Base-by-base conservation (phyloP, 2,888 invertebrate species). In the Spialia ferax region DNA sequence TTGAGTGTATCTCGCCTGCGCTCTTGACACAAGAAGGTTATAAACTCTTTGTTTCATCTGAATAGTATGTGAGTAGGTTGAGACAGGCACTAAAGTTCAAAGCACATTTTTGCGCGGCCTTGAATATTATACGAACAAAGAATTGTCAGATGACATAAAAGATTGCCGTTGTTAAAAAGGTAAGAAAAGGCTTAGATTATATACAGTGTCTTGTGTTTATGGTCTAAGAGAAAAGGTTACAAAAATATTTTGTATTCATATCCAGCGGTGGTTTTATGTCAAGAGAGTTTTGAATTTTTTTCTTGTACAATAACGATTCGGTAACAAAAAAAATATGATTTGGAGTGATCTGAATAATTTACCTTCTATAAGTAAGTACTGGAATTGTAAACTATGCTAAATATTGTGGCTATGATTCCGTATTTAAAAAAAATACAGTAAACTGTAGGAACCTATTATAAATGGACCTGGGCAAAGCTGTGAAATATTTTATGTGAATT, bases 11-110 rank as follows among this genome's bases (percentile, higher is more conserved):
- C 66, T 54, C 54, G 54, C 66, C 52, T 60, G 20, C 66, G 32
- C 60, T 66, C 66, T 66, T 60, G 60, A 66, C 66, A 66, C 60
- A 45, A 66, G 66, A 66, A 66, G 66, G 66, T 66, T 66, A 66
- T 66, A 66, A 66, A 42, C 60, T 60, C 66, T 66, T 66, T 66
- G 66, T 66, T 60, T 60, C 60, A 29, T 65, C 59, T 65, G 66
- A 66, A 66, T 60, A 65, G 65, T 65, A 66, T 60, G 60, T 66
- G 66, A 66, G 66, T 66, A 60, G 52, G 59, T 66, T 60, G 66
- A 35, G 66, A 66, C 54, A 66, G 66, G 60, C 66, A 66, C 66
- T 66, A 66, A 60, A 60, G 52, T 66, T 66, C 66, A 66, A 60
- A 66, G 60, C 66, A 54, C 66, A 54, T 66, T 66, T 66, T 66